Conservation (phyloP, 2,113 vertebrate species). For the Psammodynastes pulverulentus region DNA sequence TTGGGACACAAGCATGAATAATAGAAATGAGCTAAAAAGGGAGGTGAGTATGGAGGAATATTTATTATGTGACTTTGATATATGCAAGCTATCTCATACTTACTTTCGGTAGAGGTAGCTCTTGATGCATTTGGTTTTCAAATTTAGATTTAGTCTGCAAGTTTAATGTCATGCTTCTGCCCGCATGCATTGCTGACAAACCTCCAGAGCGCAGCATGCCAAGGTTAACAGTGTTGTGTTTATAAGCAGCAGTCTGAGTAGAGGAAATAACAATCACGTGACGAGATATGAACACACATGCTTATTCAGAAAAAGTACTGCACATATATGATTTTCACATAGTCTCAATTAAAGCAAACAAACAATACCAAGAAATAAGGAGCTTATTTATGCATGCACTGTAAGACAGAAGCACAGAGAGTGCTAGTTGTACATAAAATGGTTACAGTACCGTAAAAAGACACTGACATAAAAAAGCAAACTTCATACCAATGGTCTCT, state of each 20-base stretch:
- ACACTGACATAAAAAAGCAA: conserved; percentile 66
- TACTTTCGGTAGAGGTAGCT: conserved; percentile 87
- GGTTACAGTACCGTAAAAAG: conserved; percentile 59
- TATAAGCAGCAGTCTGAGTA: conserved; percentile 99
- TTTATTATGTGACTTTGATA: conserved; percentile 54
- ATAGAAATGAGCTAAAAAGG: conserved; percentile 60
- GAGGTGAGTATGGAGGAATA: conserved; percentile 58
- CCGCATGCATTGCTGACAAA: conserved; percentile 94
- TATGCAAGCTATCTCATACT: conserved; percentile 74
- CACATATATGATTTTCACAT: conserved; percentile 83
- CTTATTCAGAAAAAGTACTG: conserved; percentile 69
- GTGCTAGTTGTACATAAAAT: conserved; percentile 72
- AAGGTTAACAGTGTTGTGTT: conserved; percentile 99
- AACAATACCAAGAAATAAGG: conserved; percentile 64
- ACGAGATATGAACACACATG: conserved; percentile 88
- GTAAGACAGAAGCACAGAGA: conserved; percentile 71
- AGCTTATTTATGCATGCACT: conserved; percentile 73
- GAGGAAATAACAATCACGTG: conserved; percentile 97
- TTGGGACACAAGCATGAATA: conserved; percentile 47
- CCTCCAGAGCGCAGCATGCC: conserved; percentile 99
- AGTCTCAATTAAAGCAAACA: conserved; percentile 85
- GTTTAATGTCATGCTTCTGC: conserved; percentile 99
- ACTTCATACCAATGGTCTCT: conserved; percentile 6
- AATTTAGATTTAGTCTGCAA: conserved; percentile 99
- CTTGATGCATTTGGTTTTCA: conserved; percentile 92